A percentile compares a stretch with the other conserved stretches of the same genome.
Evolutionary conservation across 2,113 vertebrate species (phyloP).

Genomic region (Piaya cayana): DNA sequence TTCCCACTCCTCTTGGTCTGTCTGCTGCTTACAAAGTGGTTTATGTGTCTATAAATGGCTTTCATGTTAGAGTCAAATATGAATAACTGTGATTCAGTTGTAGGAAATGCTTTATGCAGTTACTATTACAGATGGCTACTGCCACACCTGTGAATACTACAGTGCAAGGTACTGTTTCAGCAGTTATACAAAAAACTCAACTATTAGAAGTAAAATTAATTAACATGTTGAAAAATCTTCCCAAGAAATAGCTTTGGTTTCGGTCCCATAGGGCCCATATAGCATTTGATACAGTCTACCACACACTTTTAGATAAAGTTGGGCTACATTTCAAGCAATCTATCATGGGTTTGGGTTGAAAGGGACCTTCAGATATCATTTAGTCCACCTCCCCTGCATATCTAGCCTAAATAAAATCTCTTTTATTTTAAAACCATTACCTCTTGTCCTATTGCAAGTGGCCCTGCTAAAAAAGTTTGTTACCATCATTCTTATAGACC

Average conservation of each 20-base stretch:
- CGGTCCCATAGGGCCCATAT: neutral
- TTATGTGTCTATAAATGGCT: neutral
- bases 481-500: too few species aligned
- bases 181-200: neutral
- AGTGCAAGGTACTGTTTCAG: neutral
- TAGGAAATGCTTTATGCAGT: neutral
- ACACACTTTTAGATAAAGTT: neutral
- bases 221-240: neutral
- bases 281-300: neutral
- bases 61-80: neutral
- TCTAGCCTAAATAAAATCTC: too few species aligned
- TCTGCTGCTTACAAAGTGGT: neutral
- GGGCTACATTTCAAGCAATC: neutral
- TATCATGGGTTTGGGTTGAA: neutral
- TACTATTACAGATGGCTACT: neutral
- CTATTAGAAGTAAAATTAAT: neutral
- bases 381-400: too few species aligned
- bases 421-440: too few species aligned
- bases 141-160: neutral
- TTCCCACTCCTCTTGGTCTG: rapidly evolving
- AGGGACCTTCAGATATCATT: too few species aligned
- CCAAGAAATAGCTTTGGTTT: neutral
- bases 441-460: too few species aligned
- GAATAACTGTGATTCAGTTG: neutral
- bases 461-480: too few species aligned